Evolutionary conservation across 2,888 invertebrate species (phyloP).

Genomic region (Sinotaia quadrata): DNA sequence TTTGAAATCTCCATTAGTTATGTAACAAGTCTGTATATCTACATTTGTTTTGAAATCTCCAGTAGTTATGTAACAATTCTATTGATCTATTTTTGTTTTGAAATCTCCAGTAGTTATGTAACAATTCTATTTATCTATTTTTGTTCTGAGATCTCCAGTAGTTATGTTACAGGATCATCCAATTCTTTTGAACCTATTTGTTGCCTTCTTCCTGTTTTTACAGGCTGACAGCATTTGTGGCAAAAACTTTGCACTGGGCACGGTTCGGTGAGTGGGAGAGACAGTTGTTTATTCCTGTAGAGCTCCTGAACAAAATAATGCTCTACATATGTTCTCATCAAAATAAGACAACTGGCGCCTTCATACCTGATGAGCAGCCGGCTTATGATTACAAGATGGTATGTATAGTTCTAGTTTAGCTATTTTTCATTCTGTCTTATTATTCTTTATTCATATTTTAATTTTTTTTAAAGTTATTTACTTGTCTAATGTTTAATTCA

Average conservation of each 20-base stretch:
- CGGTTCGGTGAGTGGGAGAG: slow-evolving; percentile 97
- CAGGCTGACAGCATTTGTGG: slow-evolving; percentile 92
- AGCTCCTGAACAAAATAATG: slow-evolving; percentile 87
- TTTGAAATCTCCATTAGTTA: no score
- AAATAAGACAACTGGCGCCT: slow-evolving; percentile 83
- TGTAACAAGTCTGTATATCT: no score
- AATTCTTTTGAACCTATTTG: not conserved
- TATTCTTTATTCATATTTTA: no score
- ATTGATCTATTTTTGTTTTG: not conserved
- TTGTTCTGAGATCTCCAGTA: no score
- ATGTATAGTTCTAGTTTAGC: no score
- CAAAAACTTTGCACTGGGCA: slow-evolving; percentile 90
- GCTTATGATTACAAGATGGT: slow-evolving; percentile 83
- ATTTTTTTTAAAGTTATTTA: no score
- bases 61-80: not conserved
- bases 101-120: no score
- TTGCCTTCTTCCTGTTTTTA: slow-evolving; percentile 10
- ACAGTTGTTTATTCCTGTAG: slow-evolving; percentile 92
- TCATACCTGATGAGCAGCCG: slow-evolving; percentile 75
- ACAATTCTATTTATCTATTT: no score
- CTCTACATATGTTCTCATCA: slow-evolving; percentile 90
- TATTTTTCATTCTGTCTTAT: no score
- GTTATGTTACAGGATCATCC: no score
- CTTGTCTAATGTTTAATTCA: no score
- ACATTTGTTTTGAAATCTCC: no score